Conservation (phyloP, 2,888 invertebrate genomes). For the Lysandra coridon region DNA sequence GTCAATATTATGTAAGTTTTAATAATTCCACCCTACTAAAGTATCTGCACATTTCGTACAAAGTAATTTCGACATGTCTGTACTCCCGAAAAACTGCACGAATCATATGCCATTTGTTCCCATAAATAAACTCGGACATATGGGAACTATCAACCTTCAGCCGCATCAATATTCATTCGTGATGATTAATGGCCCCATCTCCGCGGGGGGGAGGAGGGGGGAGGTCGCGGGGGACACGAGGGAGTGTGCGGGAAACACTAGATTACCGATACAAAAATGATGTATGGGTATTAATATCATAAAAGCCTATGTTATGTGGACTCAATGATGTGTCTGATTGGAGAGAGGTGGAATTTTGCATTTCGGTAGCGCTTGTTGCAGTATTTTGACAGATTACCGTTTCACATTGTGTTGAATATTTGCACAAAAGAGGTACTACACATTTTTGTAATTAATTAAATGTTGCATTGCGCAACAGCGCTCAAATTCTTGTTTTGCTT, state of each 20-base stretch:
- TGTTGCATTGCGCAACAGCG: too few species aligned
- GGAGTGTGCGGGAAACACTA: not conserved
- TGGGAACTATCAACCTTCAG: constrained; percentile 18
- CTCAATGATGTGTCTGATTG: constrained; percentile 2
- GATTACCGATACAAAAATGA: constrained; percentile 18
- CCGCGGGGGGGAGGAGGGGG: not conserved
- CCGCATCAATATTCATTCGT: constrained; percentile 29
- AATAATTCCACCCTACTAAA: too few species aligned
- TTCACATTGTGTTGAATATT: too few species aligned
- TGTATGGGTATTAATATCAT: constrained; percentile 4
- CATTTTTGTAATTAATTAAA: too few species aligned
- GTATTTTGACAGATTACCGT: not conserved
- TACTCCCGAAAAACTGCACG: not conserved
- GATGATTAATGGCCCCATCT: constrained; percentile 13
- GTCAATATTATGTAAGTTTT: too few species aligned
- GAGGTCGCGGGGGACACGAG: not conserved
- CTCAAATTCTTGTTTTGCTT: not conserved
- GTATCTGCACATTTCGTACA: too few species aligned
- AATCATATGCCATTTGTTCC: not conserved
- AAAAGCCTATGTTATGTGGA: constrained; percentile 19
- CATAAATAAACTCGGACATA: constrained; percentile 8
- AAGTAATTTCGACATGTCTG: too few species aligned
- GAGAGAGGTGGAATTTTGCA: not conserved
- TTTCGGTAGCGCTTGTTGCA: not conserved
- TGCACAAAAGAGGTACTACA: too few species aligned